Evolutionary conservation across 2,113 vertebrate species (phyloP).

Genomic region (Sinosuthora webbiana): DNA sequence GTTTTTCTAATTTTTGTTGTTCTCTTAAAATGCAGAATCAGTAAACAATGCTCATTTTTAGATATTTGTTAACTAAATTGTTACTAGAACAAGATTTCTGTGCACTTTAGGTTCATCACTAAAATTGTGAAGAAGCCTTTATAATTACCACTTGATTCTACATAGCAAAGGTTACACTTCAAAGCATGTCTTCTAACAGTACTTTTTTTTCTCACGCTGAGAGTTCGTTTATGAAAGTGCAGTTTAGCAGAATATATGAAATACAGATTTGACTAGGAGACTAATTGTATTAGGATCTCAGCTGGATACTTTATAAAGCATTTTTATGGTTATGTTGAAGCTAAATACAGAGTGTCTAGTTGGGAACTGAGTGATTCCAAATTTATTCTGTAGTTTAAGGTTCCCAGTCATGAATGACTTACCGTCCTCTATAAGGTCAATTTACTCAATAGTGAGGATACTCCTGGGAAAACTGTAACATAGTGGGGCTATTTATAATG

Average conservation of each 20-base stretch:
- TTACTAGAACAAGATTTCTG: background rate
- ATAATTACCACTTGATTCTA: background rate
- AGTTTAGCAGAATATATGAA: background rate
- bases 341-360: background rate
- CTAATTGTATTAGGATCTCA: background rate
- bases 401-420: constrained; percentile 7
- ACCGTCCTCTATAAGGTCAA: background rate
- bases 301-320: background rate
- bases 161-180: background rate
- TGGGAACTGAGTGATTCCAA: background rate
- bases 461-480: background rate
- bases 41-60: background rate
- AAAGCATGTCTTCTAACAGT: background rate
- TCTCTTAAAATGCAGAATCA: background rate
- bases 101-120: background rate
- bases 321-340: background rate
- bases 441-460: constrained; percentile 4
- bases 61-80: background rate
- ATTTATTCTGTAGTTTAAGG: constrained; percentile 9
- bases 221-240: background rate
- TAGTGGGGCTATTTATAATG: constrained; percentile 1
- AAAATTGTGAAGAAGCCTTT: background rate
- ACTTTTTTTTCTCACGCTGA: background rate
- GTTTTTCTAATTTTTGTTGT: background rate
- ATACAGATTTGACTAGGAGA: background rate